A percentile compares a stretch with the other conserved stretches of the same genome.
These are phyloP conservation scores for Climacteris rufus DNA, from an alignment of 2,113 vertebrate species.

Conservation along the genomic window DNA sequence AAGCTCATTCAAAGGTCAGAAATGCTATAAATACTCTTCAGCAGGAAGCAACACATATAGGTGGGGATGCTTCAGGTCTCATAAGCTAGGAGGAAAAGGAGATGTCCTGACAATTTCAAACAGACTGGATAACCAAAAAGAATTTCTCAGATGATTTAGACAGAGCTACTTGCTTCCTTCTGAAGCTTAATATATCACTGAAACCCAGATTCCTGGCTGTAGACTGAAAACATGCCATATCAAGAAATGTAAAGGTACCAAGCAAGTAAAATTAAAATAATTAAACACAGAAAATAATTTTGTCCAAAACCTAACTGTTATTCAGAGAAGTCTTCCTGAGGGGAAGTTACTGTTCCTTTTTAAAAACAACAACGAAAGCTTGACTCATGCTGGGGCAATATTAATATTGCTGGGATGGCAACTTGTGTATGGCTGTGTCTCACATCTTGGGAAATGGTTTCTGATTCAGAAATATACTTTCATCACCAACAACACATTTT, in stretches of 20 bases:
- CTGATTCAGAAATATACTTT: background rate
- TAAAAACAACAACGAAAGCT: background rate
- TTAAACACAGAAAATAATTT: background rate
- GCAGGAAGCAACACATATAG: constrained; percentile 25
- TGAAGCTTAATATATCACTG: constrained; percentile 3
- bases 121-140: background rate
- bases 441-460: background rate
- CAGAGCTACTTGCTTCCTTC: background rate
- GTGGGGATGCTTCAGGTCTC: background rate
- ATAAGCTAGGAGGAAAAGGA: background rate
- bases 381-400: background rate
- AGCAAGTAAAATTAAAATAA: constrained; percentile 30
- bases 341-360: background rate
- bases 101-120: constrained; percentile 22
- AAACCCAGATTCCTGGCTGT: background rate
- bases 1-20: constrained; percentile 68
- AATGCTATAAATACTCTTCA: constrained; percentile 62
- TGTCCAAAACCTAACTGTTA: background rate
- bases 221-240: background rate
- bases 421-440: background rate
- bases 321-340: background rate
- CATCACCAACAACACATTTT: background rate
- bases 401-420: background rate
- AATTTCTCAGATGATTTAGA: constrained; percentile 29
- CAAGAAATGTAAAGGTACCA: background rate